Evolutionary conservation across 1,140 invertebrate species (phyloP).

Genomic region (Nasonia giraulti): DNA sequence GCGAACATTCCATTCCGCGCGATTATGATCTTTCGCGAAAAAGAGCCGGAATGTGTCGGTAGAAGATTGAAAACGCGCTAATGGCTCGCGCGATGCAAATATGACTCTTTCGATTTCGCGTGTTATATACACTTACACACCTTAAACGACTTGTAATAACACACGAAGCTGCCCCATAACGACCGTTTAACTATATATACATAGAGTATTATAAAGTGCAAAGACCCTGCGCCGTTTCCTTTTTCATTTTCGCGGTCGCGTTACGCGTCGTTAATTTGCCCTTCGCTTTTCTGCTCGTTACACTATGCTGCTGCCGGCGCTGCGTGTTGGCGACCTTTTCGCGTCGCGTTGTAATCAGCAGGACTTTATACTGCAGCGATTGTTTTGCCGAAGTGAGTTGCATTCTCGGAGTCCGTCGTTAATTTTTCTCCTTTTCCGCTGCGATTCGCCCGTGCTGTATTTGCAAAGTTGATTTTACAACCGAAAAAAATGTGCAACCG

Average conservation of each 20-base stretch:
- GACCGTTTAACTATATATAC: not conserved
- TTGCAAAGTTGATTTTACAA: not conserved
- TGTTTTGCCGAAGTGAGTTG: constrained; percentile 5
- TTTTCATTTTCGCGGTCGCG: constrained; percentile 3
- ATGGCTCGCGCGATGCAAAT: constrained; percentile 37
- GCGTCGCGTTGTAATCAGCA: not conserved
- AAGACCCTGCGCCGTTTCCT: not conserved
- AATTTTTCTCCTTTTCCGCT: not conserved
- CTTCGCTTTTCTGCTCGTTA: constrained; percentile 1
- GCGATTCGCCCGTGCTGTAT: not conserved
- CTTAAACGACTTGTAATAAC: constrained; percentile 38
- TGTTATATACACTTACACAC: not conserved
- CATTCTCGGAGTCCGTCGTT: not conserved
- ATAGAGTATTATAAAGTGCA: not conserved
- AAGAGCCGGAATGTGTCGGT: not conserved
- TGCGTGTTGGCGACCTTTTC: not conserved
- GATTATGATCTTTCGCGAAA: not conserved
- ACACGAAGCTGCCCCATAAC: not conserved
- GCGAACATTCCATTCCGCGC: not conserved
- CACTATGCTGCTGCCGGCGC: not conserved
- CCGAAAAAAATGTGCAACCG: not conserved
- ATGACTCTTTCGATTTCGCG: constrained; percentile 16
- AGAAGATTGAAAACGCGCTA: constrained; percentile 42
- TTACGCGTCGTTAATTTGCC: constrained; percentile 3
- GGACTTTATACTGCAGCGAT: not conserved